Evolutionary conservation across 2,113 vertebrate species (phyloP).

Genomic region (Dipodomys stephensi): DNA sequence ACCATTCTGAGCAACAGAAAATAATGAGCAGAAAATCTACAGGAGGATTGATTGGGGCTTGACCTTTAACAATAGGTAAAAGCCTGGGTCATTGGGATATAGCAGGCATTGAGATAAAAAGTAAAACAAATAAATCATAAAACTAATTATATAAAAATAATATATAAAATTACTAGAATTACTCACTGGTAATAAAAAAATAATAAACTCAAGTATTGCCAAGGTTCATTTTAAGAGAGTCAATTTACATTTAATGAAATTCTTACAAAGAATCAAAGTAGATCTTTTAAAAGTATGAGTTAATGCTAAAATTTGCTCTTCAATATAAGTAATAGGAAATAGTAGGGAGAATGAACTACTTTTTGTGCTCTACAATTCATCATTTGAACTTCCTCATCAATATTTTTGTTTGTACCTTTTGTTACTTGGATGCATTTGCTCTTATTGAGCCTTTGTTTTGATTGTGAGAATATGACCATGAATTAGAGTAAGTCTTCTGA

Average conservation of each 20-base stretch:
- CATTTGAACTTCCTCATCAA: background rate
- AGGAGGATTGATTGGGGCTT: background rate
- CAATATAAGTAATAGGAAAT: background rate
- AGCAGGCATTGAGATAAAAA: background rate
- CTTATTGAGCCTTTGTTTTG: too few species aligned
- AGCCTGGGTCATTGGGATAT: rapidly evolving
- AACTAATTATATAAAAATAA: background rate
- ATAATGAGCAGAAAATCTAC: background rate
- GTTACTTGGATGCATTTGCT: background rate
- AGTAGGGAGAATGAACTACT: background rate
- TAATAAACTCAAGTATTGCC: background rate
- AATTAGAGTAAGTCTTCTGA: too few species aligned
- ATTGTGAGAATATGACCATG: too few species aligned
- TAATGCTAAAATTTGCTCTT: background rate
- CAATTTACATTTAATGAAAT: constrained; percentile 4
- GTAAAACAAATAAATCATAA: background rate
- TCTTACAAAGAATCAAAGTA: background rate
- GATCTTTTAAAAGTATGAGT: background rate
- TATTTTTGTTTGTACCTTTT: background rate
- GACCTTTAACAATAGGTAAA: background rate
- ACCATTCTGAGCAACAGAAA: background rate
- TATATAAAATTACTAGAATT: background rate
- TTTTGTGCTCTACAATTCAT: background rate
- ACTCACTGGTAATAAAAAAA: background rate
- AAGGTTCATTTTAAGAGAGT: background rate